Conservation (phyloP, 2,113 vertebrate genomes). For the Sciurus niger region DNA sequence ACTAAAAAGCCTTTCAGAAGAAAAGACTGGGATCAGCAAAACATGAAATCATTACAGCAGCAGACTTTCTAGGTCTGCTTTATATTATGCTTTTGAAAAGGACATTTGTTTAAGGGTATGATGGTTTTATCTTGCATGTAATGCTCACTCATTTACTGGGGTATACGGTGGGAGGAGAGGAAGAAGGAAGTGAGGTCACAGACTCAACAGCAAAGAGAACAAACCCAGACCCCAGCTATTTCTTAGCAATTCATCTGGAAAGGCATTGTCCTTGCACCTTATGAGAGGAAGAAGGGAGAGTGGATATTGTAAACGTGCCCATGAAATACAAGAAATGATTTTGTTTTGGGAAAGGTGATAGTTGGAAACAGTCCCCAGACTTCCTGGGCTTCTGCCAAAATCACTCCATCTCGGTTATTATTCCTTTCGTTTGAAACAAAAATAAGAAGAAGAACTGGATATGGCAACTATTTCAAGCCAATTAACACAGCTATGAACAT, state of each 20-base stretch:
- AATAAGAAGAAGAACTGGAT: background rate
- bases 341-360: background rate
- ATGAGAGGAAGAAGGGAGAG: background rate
- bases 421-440: constrained; percentile 25
- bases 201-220: constrained; percentile 8
- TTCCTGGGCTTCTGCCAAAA: background rate
- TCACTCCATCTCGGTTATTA: constrained; percentile 42
- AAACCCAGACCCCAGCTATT: background rate
- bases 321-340: background rate
- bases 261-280: constrained; percentile 10
- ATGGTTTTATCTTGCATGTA: constrained; percentile 84
- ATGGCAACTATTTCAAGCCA: constrained; percentile 21
- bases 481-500: constrained; percentile 59
- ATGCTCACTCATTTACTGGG: constrained; percentile 78
- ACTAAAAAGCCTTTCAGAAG: constrained; percentile 91
- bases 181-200: constrained; percentile 62
- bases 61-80: constrained; percentile 89
- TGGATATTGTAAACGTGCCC: background rate
- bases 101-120: constrained; percentile 90
- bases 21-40: constrained; percentile 91
- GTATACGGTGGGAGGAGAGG: background rate
- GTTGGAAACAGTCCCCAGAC: background rate
- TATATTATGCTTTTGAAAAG: constrained; percentile 89
- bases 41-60: constrained; percentile 90
- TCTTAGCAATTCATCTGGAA: constrained; percentile 20